phyloP scores from a whole-genome alignment of 2,797 vertebrate species.

The Rousettus madagascariensis region DNA sequence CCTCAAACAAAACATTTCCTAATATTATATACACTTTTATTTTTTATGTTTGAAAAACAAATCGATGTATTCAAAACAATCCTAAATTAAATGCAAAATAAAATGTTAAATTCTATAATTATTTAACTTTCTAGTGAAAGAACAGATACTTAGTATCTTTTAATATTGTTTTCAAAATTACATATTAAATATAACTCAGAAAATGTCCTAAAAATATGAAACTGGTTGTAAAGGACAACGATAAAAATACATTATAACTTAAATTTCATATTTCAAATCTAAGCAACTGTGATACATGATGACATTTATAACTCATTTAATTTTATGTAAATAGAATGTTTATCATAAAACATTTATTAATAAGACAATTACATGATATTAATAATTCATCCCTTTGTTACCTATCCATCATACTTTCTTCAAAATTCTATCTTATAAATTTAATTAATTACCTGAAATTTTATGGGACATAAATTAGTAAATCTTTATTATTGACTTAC shows the following conservation, averaged over 20 bases:
- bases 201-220: not conserved
- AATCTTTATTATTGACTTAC: not conserved
- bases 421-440: not conserved
- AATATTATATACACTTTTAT: not conserved
- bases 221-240: not conserved
- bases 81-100: not conserved
- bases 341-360: not conserved
- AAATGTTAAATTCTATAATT: not conserved
- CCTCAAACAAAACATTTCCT: not conserved
- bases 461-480: not conserved
- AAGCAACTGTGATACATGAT: not conserved
- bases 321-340: not conserved
- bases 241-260: not conserved
- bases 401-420: not conserved
- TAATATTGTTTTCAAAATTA: not conserved
- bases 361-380: not conserved
- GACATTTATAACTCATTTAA: not conserved
- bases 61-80: not conserved
- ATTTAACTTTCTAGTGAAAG: not conserved
- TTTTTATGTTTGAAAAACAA: not conserved
- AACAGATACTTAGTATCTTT: not conserved
- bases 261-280: not conserved
- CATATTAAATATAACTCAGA: not conserved
- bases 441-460: not conserved
- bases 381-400: not conserved